phyloP scores from a whole-genome alignment of 2,113 vertebrate species.

The Sinocyclocheilus grahami region DNA sequence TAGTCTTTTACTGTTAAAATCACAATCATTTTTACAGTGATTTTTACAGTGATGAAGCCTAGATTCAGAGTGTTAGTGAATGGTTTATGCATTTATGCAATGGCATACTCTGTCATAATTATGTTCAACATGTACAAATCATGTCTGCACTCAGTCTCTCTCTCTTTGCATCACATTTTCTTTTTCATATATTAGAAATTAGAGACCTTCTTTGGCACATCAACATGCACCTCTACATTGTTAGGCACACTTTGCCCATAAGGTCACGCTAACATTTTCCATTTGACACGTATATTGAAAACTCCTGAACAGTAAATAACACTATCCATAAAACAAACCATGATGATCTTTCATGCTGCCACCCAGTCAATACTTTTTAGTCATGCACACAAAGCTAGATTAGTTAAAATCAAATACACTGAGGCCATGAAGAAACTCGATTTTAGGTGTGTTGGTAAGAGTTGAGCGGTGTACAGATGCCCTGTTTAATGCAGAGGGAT shows the following conservation, averaged over 20 bases:
- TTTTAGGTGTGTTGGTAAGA: neutral
- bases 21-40: too few species aligned
- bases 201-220: neutral
- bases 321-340: slow-evolving; percentile 12
- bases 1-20: too few species aligned
- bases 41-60: neutral
- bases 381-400: slow-evolving; percentile 35
- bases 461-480: neutral
- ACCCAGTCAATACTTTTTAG: slow-evolving; percentile 23
- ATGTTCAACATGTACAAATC: slow-evolving; percentile 9
- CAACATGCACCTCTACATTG: neutral
- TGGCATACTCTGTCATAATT: slow-evolving; percentile 22
- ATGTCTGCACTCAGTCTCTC: neutral
- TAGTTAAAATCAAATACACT: slow-evolving; percentile 5
- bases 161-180: neutral
- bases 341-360: slow-evolving; percentile 24
- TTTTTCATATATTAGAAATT: neutral
- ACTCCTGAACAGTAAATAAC: slow-evolving; percentile 27
- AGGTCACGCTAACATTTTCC: slow-evolving; percentile 14
- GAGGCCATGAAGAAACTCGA: neutral
- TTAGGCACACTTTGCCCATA: slow-evolving; percentile 24
- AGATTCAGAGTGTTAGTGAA: too few species aligned
- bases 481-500: neutral
- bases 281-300: slow-evolving; percentile 12
- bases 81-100: neutral